These are phyloP conservation scores for Cherax quadricarinatus DNA, from an alignment of 1,140 invertebrate species.

Conservation along the genomic window DNA sequence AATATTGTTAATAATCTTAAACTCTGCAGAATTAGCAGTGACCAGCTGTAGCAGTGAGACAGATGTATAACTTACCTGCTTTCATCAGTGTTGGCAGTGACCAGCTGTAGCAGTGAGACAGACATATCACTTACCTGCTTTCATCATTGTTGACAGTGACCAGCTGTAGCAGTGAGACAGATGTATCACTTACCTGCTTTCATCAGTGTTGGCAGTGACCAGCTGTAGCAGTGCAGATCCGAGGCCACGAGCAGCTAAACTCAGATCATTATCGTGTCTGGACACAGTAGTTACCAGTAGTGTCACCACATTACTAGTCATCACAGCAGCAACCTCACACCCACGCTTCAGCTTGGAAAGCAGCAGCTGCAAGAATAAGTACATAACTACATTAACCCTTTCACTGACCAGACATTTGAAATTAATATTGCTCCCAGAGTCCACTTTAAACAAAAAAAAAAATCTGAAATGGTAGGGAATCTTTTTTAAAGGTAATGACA, in stretches of 20 bases:
- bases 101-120: constrained; percentile 3
- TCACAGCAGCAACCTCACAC: background rate
- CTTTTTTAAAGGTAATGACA: no score
- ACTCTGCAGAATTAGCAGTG: background rate
- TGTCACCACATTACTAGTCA: background rate
- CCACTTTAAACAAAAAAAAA: no score
- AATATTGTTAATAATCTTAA: no score
- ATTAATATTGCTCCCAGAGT: no score
- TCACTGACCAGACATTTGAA: no score
- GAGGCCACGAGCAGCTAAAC: background rate
- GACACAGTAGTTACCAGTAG: background rate
- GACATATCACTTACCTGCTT: background rate
- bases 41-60: background rate
- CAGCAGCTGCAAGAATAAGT: background rate
- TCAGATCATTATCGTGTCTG: background rate
- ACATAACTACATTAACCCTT: background rate
- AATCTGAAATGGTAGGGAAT: no score
- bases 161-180: background rate
- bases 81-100: background rate
- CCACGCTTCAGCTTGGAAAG: background rate
- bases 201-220: constrained; percentile 2
- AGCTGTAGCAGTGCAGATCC: constrained; percentile 7
- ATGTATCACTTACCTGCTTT: background rate
- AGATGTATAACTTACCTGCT: background rate
- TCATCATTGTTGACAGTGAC: no score